Evolutionary conservation across 2,888 invertebrate species (phyloP), one percentile per base, ranked within the genome.

Genomic region (Athalia rosae): DNA sequence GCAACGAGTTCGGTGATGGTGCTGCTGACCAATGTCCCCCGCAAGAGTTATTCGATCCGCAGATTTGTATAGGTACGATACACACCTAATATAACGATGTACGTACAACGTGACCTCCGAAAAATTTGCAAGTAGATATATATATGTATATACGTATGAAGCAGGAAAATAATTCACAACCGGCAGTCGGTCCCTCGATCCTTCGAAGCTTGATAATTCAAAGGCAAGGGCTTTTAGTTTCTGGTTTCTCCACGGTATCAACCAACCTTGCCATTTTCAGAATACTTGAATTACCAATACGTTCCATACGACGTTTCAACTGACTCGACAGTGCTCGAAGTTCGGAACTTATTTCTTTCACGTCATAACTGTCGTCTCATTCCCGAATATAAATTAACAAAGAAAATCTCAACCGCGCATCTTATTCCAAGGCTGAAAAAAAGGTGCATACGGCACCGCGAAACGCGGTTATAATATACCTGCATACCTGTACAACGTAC

Each of bases 1-100:
- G 86, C 84, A 85, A 85, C 86, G 84, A 83, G 82, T 85, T 81
- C 59, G 28, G 28, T 28, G 28, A 28, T 76, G 62, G 5, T 41
- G 50, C 48, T 76, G 6, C 76, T 62, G 63, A 43, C 76, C 45
- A 76, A 76, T 64, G 64, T 45, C 56, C 76, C 45, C 47, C 66
- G 28, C 47, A 73, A 47, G 50, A 48, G 61, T 8, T 41, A 41
- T 63, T 47, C 48, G 50, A 62, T 15, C 69, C 50, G n/a, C 13
- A 11, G 6, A n/a, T n/a, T n/a, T 59, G 13, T 13, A 59, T 59
- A 59, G 6, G 43, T 63, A 53, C 9, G 9, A 11, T 0, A 28
- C 58, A 45, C 45, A 56, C 4, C 9, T n/a, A n/a, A n/a, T n/a
- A n/a, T n/a, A n/a, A n/a, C n/a, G 48, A 48, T 58, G 56, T 56